phyloP scores from a whole-genome alignment of 2,888 invertebrate species.

The Cremastinae sp. region DNA sequence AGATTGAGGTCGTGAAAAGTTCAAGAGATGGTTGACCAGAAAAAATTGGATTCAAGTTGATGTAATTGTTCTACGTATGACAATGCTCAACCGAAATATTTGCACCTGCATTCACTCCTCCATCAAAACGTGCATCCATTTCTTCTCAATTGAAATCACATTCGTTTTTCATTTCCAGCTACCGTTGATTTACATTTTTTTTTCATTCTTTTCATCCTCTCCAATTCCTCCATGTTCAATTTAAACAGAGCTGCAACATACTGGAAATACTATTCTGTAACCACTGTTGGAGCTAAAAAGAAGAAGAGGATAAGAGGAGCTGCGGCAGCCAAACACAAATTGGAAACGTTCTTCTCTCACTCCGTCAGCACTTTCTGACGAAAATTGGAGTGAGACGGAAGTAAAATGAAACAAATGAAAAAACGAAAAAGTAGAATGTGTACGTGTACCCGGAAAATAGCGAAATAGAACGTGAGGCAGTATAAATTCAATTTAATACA shows the following conservation, averaged over 20 bases:
- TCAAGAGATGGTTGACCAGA: too few species aligned
- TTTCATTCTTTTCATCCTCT: neutral
- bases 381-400: too few species aligned
- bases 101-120: too few species aligned
- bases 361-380: conserved; percentile 45
- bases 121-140: too few species aligned
- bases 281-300: conserved; percentile 1
- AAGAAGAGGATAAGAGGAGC: conserved; percentile 1
- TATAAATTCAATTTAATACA: conserved; percentile 45
- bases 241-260: conserved; percentile 10
- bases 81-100: too few species aligned
- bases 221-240: conserved; percentile 3
- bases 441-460: conserved; percentile 26
- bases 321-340: conserved; percentile 46
- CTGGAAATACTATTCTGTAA: conserved; percentile 15
- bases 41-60: too few species aligned
- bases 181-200: too few species aligned
- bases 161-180: too few species aligned
- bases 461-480: conserved; percentile 40
- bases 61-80: too few species aligned
- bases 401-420: too few species aligned
- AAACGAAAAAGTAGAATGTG: conserved; percentile 9
- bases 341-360: conserved; percentile 42
- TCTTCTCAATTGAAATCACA: too few species aligned
- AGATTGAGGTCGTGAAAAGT: too few species aligned